A percentile compares a stretch with the other conserved stretches of the same genome.
Evolutionary conservation across 2,888 invertebrate genomes (phyloP).

Genomic region (Chrysolina oricalcia): DNA sequence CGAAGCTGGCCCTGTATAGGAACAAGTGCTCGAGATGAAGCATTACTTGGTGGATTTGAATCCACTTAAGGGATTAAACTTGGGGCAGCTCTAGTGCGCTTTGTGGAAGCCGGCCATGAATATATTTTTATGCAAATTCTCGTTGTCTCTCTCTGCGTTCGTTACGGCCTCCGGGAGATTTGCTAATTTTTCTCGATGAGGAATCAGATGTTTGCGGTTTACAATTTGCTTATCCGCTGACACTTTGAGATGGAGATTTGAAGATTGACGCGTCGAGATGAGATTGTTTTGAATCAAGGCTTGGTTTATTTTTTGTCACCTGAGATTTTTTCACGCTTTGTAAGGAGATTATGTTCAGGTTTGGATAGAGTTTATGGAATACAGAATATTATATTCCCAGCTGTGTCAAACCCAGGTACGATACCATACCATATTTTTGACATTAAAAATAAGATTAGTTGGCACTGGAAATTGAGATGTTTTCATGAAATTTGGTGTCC

Average conservation of each 20-base stretch:
- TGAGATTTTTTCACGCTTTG: too few species aligned
- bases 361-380: too few species aligned
- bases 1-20: conserved; percentile 47
- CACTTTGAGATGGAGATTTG: not conserved
- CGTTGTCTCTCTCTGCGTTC: not conserved
- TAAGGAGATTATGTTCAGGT: too few species aligned
- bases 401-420: too few species aligned
- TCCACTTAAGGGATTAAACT: conserved; percentile 70
- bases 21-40: conserved; percentile 61
- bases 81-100: conserved; percentile 27
- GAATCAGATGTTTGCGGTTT: conserved; percentile 1
- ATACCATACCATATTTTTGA: too few species aligned
- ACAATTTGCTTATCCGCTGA: not conserved
- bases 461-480: too few species aligned
- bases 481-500: too few species aligned
- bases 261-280: not conserved
- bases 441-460: too few species aligned
- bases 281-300: not conserved
- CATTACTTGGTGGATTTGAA: conserved; percentile 65
- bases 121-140: conserved; percentile 24
- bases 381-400: too few species aligned
- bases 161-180: not conserved
- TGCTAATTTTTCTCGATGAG: not conserved
- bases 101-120: conserved; percentile 22
- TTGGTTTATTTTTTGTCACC: not conserved